Conservation (phyloP, 2,113 vertebrate species). For the Sus scrofa region DNA sequence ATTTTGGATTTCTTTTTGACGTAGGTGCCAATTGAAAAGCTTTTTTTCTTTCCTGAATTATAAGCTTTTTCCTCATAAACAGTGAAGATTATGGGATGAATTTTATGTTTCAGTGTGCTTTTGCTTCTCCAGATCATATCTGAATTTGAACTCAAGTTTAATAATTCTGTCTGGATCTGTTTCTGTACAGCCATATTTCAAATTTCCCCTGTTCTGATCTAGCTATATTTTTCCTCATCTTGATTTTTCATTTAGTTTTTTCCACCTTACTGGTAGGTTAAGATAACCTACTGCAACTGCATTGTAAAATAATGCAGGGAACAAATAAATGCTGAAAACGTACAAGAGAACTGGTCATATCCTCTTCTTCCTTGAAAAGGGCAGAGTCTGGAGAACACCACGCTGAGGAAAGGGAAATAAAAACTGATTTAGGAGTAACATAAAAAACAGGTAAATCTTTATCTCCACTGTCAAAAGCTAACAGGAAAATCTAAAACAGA, state of each 20-base stretch:
- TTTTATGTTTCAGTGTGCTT: not conserved
- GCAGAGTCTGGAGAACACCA: slow-evolving; percentile 55
- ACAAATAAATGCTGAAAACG: slow-evolving; percentile 47
- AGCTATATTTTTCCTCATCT: slow-evolving; percentile 10
- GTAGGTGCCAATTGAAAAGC: not conserved
- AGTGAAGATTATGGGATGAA: not conserved
- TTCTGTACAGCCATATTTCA: not conserved
- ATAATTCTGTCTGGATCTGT: not conserved
- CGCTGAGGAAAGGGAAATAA: slow-evolving; percentile 68
- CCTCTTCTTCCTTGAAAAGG: slow-evolving; percentile 60
- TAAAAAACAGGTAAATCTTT: slow-evolving; percentile 9
- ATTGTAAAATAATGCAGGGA: slow-evolving; percentile 12
- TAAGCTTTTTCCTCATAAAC: not conserved
- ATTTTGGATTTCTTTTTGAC: slow-evolving; percentile 18
- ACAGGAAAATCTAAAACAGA: not conserved
- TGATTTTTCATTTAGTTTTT: slow-evolving; percentile 11
- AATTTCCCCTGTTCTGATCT: not conserved
- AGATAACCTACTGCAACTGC: not conserved
- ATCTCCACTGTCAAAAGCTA: not conserved
- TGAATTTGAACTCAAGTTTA: not conserved
- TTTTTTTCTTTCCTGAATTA: slow-evolving; percentile 22
- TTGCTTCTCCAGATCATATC: not conserved
- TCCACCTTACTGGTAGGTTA: not conserved
- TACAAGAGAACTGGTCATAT: slow-evolving; percentile 63
- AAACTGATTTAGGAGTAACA: slow-evolving; percentile 1